Conservation (phyloP, 2,113 vertebrate genomes). For the Oncorhynchus tshawytscha region DNA sequence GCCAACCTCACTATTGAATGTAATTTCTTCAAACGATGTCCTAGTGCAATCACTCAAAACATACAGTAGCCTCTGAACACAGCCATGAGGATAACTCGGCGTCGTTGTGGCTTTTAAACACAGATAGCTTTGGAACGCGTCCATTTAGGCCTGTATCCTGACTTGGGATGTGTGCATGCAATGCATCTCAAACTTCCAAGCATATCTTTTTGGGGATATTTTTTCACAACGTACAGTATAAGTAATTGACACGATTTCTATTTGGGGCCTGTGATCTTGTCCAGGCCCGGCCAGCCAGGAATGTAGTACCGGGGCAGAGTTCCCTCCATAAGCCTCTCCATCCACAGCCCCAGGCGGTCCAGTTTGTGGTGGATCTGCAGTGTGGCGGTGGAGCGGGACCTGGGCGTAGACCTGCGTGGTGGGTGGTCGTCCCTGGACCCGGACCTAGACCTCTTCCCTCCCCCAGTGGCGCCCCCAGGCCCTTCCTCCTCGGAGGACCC, state of each 20-base stretch:
- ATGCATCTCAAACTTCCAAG: not conserved
- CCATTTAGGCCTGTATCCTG: not conserved
- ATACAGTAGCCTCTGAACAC: not conserved
- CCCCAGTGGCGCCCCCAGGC: slow-evolving; percentile 11
- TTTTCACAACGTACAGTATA: no score
- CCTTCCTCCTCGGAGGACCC: slow-evolving; percentile 68
- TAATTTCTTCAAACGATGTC: not conserved
- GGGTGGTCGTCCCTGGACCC: slow-evolving; percentile 61
- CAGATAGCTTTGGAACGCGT: not conserved
- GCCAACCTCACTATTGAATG: not conserved
- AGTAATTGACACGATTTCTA: slow-evolving; percentile 36
- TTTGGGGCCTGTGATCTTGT: slow-evolving; percentile 75
- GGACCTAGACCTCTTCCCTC: slow-evolving; percentile 57
- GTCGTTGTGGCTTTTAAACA: not conserved
- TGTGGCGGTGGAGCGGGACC: slow-evolving; percentile 71
- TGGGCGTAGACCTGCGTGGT: slow-evolving; percentile 59
- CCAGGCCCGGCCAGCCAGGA: slow-evolving; percentile 88
- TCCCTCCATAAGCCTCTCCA: slow-evolving; percentile 93
- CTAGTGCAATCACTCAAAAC: not conserved
- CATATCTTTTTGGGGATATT: not conserved
- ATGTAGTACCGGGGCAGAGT: slow-evolving; percentile 93
- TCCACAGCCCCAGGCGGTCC: slow-evolving; percentile 91
- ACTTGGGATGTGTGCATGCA: not conserved
- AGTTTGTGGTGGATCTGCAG: slow-evolving; percentile 88
- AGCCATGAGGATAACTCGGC: not conserved